Evolutionary conservation across 2,888 invertebrate species (phyloP).

Genomic region (Aphidius colemani): DNA sequence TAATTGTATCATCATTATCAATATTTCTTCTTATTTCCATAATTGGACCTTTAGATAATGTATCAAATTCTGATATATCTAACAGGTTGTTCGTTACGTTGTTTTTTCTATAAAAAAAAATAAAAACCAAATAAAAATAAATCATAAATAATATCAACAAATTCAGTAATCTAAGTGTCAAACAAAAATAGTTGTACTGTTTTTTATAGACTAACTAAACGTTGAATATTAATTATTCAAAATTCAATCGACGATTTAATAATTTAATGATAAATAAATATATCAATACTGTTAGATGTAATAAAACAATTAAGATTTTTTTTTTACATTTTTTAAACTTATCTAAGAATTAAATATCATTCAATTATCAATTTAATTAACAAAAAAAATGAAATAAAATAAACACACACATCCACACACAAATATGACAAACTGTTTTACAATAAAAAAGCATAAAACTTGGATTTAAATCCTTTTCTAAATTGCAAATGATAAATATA

Average conservation of each 20-base stretch:
- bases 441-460: background rate
- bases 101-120: conserved; percentile 60
- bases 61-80: conserved; percentile 61
- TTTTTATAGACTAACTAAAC: no score
- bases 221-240: no score
- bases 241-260: no score
- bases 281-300: no score
- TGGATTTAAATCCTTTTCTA: no score
- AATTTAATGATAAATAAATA: no score
- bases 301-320: background rate
- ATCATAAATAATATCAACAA: conserved; percentile 32
- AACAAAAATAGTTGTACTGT: no score
- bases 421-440: no score
- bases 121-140: conserved; percentile 37
- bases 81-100: conserved; percentile 63
- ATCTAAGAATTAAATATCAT: conserved; percentile 9
- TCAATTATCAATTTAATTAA: conserved; percentile 41
- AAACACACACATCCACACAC: no score
- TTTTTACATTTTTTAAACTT: background rate
- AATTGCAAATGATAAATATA: no score
- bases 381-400: conserved; percentile 34
- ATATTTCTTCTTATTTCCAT: conserved; percentile 54
- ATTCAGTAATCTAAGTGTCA: background rate
- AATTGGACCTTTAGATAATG: conserved; percentile 58
- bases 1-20: conserved; percentile 56